Percentiles rank a stretch among this genome's conserved stretches.
Conservation (phyloP, 2,888 invertebrate species). For the Scaptomyza polygonia region DNA sequence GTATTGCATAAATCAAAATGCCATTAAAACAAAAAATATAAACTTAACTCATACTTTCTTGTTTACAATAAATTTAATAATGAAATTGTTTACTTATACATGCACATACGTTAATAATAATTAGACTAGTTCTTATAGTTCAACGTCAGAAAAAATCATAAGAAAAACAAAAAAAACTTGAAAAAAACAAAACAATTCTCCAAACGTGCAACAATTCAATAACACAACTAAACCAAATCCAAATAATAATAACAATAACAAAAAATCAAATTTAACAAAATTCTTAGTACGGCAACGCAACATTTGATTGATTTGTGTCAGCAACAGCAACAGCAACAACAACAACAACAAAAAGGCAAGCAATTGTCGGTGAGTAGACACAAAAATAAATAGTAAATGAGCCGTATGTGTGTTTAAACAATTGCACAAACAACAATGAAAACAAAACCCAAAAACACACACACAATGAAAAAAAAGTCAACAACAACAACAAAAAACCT, state of each 20-base stretch:
- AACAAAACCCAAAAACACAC: slow-evolving; percentile 6
- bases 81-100: not conserved
- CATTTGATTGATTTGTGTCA: slow-evolving; percentile 70
- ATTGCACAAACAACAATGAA: slow-evolving; percentile 47
- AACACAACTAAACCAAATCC: slow-evolving; percentile 18
- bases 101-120: not conserved
- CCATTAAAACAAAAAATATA: slow-evolving; percentile 16
- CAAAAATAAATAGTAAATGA: slow-evolving; percentile 69
- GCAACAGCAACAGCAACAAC: slow-evolving; percentile 22
- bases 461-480: not conserved
- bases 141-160: slow-evolving; percentile 4
- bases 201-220: slow-evolving; percentile 29
- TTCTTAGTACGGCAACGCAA: slow-evolving; percentile 28
- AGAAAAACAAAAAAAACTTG: slow-evolving; percentile 6
- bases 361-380: slow-evolving; percentile 63
- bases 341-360: slow-evolving; percentile 7
- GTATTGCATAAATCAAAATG: slow-evolving; percentile 16
- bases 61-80: slow-evolving; percentile 9
- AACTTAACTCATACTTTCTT: slow-evolving; percentile 9
- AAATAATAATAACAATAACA: slow-evolving; percentile 18
- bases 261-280: slow-evolving; percentile 20
- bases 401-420: slow-evolving; percentile 48
- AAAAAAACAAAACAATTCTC: slow-evolving; percentile 4
- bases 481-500: slow-evolving; percentile 13
- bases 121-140: not conserved